Evolutionary conservation across 2,797 vertebrate genomes (phyloP).

Genomic region (Gymnocypris eckloni): DNA sequence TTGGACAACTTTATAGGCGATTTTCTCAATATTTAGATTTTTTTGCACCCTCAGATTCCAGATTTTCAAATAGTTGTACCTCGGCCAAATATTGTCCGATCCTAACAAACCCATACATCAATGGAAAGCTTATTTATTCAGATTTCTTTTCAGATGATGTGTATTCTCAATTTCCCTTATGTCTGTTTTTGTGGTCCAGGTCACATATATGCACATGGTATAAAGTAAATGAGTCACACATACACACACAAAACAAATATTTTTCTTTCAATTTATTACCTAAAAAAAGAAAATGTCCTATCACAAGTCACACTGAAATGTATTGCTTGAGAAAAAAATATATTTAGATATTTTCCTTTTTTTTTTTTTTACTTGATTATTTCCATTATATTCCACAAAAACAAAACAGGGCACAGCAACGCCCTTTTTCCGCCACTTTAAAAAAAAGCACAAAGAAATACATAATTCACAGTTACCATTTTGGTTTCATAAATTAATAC

Average conservation of each 20-base stretch:
- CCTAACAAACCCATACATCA: no score
- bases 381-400: constrained; percentile 83
- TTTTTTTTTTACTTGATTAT: constrained; percentile 71
- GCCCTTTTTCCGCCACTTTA: constrained; percentile 66
- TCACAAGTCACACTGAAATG: constrained; percentile 92
- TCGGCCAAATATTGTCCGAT: no score
- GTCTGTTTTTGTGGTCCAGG: no score
- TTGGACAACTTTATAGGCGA: no score
- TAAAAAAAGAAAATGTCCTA: constrained; percentile 88
- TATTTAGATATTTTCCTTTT: constrained; percentile 82
- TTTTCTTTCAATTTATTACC: constrained; percentile 85
- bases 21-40: no score
- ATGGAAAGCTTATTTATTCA: no score
- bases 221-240: constrained; percentile 16
- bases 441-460: constrained; percentile 87
- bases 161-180: no score
- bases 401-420: constrained; percentile 70
- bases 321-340: constrained; percentile 91
- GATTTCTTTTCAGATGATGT: no score
- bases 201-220: neutral
- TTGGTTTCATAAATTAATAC: constrained; percentile 92
- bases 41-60: no score
- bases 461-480: constrained; percentile 90
- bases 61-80: no score
- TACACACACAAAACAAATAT: constrained; percentile 44